Conservation (phyloP, 2,797 vertebrate genomes). For the Ctenosaura bakeri region DNA sequence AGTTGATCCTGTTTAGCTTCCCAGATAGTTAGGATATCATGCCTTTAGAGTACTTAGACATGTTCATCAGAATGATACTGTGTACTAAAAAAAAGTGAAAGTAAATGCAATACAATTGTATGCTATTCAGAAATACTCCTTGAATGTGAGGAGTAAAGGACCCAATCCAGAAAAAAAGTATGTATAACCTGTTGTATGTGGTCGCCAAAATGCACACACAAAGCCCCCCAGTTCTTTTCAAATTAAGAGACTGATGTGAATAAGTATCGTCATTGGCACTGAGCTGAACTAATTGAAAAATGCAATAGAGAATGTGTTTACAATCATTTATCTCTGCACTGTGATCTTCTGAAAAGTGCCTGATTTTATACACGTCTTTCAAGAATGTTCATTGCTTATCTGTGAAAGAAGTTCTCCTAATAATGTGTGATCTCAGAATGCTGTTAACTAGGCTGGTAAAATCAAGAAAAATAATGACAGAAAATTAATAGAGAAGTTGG, state of each 20-base stretch:
- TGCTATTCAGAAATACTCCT: background rate
- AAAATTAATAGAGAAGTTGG: background rate
- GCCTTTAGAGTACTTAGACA: no score
- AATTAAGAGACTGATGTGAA: background rate
- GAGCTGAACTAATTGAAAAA: background rate
- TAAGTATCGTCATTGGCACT: background rate
- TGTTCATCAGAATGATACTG: constrained; percentile 1
- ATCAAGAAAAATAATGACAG: no score
- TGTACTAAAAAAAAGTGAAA: constrained; percentile 2
- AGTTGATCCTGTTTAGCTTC: no score
- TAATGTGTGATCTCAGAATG: background rate
- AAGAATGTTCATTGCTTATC: background rate
- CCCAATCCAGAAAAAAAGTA: background rate
- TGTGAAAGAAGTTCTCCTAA: background rate
- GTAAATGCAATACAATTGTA: background rate
- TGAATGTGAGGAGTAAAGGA: background rate
- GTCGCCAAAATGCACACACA: background rate
- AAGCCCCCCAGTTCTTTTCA: background rate
- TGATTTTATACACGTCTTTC: background rate
- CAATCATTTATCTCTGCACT: background rate
- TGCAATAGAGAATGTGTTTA: background rate
- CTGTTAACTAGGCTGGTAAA: background rate
- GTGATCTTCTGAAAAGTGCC: background rate
- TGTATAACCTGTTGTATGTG: background rate
- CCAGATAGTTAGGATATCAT: no score